Evolutionary conservation across 1,140 invertebrate genomes (phyloP), one percentile per base, ranked within the genome.

Genomic region (Psix sp.): DNA sequence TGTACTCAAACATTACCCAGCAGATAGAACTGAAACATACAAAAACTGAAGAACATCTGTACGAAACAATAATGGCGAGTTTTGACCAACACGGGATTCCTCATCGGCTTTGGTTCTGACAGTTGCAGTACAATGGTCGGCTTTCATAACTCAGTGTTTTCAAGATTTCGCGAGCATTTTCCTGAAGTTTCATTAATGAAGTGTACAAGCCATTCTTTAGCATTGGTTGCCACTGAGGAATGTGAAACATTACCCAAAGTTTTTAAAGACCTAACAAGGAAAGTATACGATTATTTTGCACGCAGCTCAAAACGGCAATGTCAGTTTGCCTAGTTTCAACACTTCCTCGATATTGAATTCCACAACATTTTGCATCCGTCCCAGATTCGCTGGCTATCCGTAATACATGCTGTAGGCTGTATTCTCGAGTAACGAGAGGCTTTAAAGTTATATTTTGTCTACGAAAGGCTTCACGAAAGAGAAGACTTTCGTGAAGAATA

Each of bases 281-380:
- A 80, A 20, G 72, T 83, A 31, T 81, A 72, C 39, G 62, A 63
- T 33, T 81, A 74, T 52, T 82, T 85, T 36, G 76, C 82, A 74
- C 16, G 35, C 5, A 85, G 82, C 54, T 38, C 48, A 18, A 84
- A 86, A 72, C 24, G 80, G 9, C 70, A 74, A 71, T 11, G 43
- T 17, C 14, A 74, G 20, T 71, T 76, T 20, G 26, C 65, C 16
- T 40, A 80, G 66, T 77, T 73, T 54, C 46, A 70, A 33, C n/a
- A 42, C 16, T 70, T 70, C 31, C 35, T 36, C 0, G 39, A 73
- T 13, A 6, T 63, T 7, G 26, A 71, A 10, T 16, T 72, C 5
- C 74, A 73, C 24, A 73, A 68, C 18, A 10, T 70, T 2, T 49
- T 74, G n/a, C 46, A 60, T 21, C 51, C 65, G 9, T 60, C 70